phyloP scores from a whole-genome alignment of 2,797 vertebrate species.

The Peromyscus melanophrys region DNA sequence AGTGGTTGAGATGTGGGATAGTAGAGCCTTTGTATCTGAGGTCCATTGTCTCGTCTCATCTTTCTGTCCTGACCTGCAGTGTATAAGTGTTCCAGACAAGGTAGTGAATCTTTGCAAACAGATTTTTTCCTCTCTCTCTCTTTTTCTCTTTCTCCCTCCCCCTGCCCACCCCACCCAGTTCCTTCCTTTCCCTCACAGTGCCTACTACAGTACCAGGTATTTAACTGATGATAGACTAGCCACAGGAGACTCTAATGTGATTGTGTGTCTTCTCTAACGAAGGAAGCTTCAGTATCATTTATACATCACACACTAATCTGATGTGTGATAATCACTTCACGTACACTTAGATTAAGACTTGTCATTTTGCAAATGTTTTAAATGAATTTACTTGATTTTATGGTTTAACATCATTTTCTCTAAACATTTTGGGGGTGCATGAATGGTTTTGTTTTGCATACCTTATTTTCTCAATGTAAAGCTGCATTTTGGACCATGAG shows the following conservation, averaged over 20 bases:
- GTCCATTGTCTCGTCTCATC: neutral
- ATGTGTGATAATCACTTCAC: neutral
- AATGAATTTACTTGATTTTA: constrained; percentile 56
- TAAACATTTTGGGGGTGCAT: constrained; percentile 32
- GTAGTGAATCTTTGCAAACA: neutral
- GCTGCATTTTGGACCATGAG: constrained; percentile 26
- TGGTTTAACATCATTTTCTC: constrained; percentile 20
- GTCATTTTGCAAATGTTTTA: constrained; percentile 42
- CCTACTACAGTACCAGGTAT: neutral
- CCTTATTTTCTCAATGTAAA: constrained; percentile 19
- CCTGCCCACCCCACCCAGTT: neutral
- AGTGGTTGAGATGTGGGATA: neutral
- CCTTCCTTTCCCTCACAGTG: neutral
- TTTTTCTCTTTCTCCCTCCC: neutral
- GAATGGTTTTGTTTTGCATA: constrained; percentile 15
- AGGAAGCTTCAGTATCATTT: constrained; percentile 17
- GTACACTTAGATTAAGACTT: constrained; percentile 13
- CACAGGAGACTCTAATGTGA: neutral
- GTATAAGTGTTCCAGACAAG: neutral
- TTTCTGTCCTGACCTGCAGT: neutral
- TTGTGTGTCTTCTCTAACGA: neutral
- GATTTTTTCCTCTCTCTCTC: neutral
- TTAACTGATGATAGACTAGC: neutral
- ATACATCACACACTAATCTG: neutral
- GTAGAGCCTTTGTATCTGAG: neutral